Percentiles rank a stretch among this genome's conserved stretches.
Evolutionary conservation across 1,140 invertebrate species (phyloP).

Genomic region (Piezodorus guildinii): DNA sequence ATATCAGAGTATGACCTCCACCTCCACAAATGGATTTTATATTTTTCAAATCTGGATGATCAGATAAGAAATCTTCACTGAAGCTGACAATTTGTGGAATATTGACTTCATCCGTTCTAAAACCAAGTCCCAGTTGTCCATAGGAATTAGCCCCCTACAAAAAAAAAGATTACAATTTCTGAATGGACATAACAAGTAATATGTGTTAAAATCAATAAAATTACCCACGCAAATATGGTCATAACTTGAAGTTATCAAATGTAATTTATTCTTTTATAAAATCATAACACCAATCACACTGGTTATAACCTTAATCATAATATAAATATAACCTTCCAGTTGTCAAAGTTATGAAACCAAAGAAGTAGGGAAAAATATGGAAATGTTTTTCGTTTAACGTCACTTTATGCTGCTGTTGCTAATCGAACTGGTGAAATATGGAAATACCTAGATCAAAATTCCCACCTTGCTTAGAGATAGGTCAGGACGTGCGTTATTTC

Average conservation of each 20-base stretch:
- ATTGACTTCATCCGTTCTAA: conserved; percentile 50
- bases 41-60: conserved; percentile 29
- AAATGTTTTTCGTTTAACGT: too few species aligned
- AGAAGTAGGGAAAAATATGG: not conserved
- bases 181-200: not conserved
- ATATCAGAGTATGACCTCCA: conserved; percentile 59
- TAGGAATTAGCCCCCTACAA: conserved; percentile 72
- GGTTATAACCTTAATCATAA: not conserved
- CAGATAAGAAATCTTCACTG: conserved; percentile 32
- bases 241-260: not conserved
- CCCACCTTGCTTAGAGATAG: too few species aligned
- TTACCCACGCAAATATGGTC: not conserved
- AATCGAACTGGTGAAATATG: too few species aligned
- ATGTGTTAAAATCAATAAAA: not conserved
- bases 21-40: conserved; percentile 56
- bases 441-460: too few species aligned
- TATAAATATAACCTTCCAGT: not conserved
- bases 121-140: conserved; percentile 61
- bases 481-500: too few species aligned
- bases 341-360: not conserved
- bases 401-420: too few species aligned
- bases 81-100: conserved; percentile 41
- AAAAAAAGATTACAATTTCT: not conserved
- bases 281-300: not conserved
- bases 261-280: not conserved